Base-by-base conservation (phyloP, 1,140 invertebrate genomes). In the Euwallacea similis region DNA sequence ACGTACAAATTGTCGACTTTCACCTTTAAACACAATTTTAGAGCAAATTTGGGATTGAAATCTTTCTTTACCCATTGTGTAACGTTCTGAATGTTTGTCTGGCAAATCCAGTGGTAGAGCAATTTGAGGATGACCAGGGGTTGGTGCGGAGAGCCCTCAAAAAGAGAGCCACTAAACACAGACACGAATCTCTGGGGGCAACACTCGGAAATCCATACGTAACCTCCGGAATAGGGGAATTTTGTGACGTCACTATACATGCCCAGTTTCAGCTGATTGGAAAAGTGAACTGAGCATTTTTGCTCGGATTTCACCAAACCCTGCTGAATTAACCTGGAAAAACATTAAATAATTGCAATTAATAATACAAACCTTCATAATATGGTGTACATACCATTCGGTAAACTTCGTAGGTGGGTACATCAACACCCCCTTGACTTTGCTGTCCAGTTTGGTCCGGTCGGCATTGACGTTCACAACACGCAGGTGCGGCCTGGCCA, bases 21-120 rank as follows among this genome's bases (percentile, higher is more conserved):
- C 0, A 95, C 88, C 79, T 80, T 62, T 68, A 77, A 69, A 33
- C 21, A 33, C 15, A 50, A 62, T 53, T 13, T 65, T 65, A 9
- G 0, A 50, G 15, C 47, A n/a, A 65, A 50, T 21, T 21, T 8
- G 9, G 42, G 9, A 7, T 44, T 55, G 56, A 9, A 62, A 73
- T 33, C 8, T 42, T 41, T 11, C 0, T 69, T 74, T 65, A 81
- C 88, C 94, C 93, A 95, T 55, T 92, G 91, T 0, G 93, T 86
- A 9, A 95, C 92, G 79, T 95, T 96, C 76, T 91, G 89, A 9
- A 94, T 90, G 66, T 91, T 92, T 0, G 93, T 95, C 77, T 95
- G 93, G 78, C 93, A 95, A 0, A 91, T 86, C 93, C 93, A 96
- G 79, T 96, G 93, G 80, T 95, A 96, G 41, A 96, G 89, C 0